phyloP scores from a whole-genome alignment of 2,113 vertebrate genomes.

The Oryzias celebensis region DNA sequence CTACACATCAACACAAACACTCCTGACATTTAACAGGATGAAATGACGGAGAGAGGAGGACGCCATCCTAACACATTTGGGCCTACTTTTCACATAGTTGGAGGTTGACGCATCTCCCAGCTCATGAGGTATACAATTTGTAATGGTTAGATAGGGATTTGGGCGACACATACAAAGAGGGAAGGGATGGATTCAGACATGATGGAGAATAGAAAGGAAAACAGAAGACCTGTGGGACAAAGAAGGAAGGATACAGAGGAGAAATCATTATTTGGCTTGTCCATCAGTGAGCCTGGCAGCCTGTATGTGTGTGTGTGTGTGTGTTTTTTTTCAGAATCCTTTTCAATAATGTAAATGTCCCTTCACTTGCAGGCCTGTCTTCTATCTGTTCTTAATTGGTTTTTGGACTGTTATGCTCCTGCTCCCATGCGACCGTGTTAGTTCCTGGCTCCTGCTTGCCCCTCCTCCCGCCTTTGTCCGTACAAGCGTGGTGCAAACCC shows the following conservation, averaged over 20 bases:
- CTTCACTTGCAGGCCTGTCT: slow-evolving; percentile 46
- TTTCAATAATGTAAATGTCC: slow-evolving; percentile 66
- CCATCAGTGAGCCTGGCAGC: slow-evolving; percentile 34
- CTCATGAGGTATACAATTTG: slow-evolving; percentile 46
- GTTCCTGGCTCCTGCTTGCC: slow-evolving; percentile 24
- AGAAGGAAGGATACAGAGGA: background rate
- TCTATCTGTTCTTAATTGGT: slow-evolving; percentile 54
- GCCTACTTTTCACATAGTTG: no score
- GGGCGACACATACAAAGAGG: slow-evolving; percentile 21
- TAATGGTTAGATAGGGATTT: slow-evolving; percentile 49
- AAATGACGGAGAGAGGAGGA: slow-evolving; percentile 29
- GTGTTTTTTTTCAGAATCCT: slow-evolving; percentile 51
- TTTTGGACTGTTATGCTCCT: slow-evolving; percentile 58
- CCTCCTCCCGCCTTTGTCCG: slow-evolving; percentile 5
- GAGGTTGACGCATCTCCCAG: slow-evolving; percentile 42
- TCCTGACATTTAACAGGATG: slow-evolving; percentile 53
- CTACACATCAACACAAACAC: slow-evolving; percentile 14
- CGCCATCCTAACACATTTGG: background rate
- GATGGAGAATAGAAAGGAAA: slow-evolving; percentile 5
- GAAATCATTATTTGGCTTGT: slow-evolving; percentile 59
- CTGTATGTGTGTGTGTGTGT: slow-evolving; percentile 43
- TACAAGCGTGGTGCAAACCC: background rate
- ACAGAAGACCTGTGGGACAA: slow-evolving; percentile 8
- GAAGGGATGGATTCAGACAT: background rate
- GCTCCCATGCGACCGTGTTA: slow-evolving; percentile 21